phyloP scores from a whole-genome alignment of 2,113 vertebrate species.

The Motacilla alba region DNA sequence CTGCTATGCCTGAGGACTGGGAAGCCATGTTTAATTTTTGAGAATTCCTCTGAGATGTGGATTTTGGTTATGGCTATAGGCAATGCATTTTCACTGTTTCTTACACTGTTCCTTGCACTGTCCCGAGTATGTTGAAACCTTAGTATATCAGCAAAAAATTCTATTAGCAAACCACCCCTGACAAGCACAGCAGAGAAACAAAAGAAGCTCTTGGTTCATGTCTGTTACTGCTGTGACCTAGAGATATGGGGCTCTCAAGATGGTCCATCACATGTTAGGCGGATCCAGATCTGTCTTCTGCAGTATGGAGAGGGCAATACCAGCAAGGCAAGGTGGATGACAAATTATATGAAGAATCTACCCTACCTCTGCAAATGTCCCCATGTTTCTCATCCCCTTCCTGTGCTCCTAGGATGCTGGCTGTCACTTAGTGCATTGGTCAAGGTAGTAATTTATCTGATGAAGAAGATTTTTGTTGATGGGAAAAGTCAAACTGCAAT shows the following conservation, averaged over 20 bases:
- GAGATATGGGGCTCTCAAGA: neutral
- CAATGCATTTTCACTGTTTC: neutral
- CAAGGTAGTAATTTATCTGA: neutral
- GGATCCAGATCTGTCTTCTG: neutral
- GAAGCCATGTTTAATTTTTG: neutral
- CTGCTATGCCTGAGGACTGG: neutral
- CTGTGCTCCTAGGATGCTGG: neutral
- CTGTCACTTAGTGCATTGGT: neutral
- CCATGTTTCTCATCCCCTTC: neutral
- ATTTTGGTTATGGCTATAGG: neutral
- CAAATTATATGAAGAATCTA: neutral
- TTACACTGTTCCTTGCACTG: neutral
- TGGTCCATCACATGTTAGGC: fast-evolving
- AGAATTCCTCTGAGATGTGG: neutral
- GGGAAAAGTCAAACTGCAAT: neutral
- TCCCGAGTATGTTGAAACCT: neutral
- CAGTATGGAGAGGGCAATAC: neutral
- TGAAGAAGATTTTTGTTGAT: neutral
- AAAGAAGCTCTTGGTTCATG: neutral
- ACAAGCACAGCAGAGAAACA: neutral
- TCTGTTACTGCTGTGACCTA: neutral
- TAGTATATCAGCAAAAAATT: neutral
- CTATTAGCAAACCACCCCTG: neutral
- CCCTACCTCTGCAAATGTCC: neutral
- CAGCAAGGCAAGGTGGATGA: neutral